These are phyloP conservation scores for Babylonia areolata DNA, from an alignment of 1,140 invertebrate genomes.

Conservation along the genomic window DNA sequence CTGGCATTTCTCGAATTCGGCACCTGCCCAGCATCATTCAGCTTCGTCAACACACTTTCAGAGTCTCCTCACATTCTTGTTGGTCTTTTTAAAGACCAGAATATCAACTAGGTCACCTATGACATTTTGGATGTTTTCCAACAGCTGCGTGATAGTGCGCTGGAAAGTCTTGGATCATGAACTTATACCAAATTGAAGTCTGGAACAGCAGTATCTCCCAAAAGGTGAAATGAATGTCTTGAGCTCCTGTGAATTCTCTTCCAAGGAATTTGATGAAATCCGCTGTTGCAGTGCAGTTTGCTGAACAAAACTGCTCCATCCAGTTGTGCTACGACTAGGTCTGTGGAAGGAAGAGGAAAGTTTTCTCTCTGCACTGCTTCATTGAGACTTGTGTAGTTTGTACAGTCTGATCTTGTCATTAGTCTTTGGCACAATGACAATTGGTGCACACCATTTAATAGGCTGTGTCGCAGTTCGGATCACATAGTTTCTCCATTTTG, in stretches of 20 bases:
- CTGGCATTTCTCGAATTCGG: slow-evolving; percentile 72
- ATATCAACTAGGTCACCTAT: slow-evolving; percentile 47
- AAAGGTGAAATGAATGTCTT: neutral
- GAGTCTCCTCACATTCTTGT: slow-evolving; percentile 50
- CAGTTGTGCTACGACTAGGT: neutral
- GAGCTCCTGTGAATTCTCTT: neutral
- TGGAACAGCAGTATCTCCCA: neutral
- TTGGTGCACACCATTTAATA: too few species aligned
- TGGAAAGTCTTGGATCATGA: slow-evolving; percentile 49
- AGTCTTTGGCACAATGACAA: slow-evolving; percentile 38
- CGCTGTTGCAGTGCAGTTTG: neutral
- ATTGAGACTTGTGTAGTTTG: slow-evolving; percentile 28
- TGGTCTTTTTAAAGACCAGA: slow-evolving; percentile 51
- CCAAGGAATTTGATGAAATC: neutral
- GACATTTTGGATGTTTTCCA: neutral
- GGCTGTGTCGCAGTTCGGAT: too few species aligned
- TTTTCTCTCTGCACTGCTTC: slow-evolving; percentile 7
- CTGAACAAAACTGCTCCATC: neutral
- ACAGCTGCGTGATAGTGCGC: neutral
- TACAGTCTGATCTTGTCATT: slow-evolving; percentile 46
- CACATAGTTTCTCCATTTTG: too few species aligned
- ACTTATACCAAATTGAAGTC: slow-evolving; percentile 54
- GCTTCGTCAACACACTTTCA: slow-evolving; percentile 49
- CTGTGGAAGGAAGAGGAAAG: neutral
- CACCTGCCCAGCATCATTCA: slow-evolving; percentile 55